A percentile compares a stretch with the other conserved stretches of the same genome.
phyloP scores from a whole-genome alignment of 2,113 vertebrate species.

The Suricata suricatta region DNA sequence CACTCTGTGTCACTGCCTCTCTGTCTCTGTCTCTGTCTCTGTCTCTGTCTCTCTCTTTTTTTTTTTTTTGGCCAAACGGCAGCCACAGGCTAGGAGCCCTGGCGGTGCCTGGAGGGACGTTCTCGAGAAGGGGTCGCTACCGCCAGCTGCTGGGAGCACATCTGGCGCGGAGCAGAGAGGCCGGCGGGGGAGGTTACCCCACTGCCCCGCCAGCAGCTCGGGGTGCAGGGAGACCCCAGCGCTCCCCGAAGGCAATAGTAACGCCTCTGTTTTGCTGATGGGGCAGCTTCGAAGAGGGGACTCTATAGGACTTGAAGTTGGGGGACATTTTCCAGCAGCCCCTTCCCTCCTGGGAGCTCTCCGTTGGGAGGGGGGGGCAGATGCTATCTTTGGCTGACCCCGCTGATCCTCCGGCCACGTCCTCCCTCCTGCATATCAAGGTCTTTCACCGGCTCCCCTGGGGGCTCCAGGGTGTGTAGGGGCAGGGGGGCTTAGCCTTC shows the following conservation, averaged over 20 bases:
- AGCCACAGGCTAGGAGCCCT: not conserved
- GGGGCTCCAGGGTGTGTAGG: not conserved
- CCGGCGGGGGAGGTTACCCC: not conserved
- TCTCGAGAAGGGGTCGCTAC: not conserved
- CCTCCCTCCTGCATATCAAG: too few relatives aligned
- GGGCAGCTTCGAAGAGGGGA: not conserved
- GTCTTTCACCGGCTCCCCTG: not conserved
- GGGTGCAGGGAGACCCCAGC: not conserved
- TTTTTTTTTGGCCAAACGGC: not conserved
- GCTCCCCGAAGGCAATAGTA: not conserved
- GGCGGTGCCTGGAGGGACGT: not conserved
- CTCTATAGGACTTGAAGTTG: not conserved
- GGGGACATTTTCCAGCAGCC: not conserved
- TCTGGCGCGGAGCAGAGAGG: not conserved
- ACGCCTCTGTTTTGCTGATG: not conserved
- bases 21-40: too few relatives aligned
- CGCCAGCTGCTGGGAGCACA: not conserved
- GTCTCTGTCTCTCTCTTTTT: not conserved
- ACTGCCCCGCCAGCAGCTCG: not conserved
- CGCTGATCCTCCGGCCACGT: too few relatives aligned
- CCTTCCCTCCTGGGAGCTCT: not conserved
- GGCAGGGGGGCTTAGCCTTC: not conserved
- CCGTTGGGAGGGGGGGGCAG: not conserved
- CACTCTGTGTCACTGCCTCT: too few relatives aligned
- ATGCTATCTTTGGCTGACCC: not conserved